Evolutionary conservation across 1,140 invertebrate genomes (phyloP), one percentile per base, ranked within the genome.

Genomic region (Melipona quadrifasciata): DNA sequence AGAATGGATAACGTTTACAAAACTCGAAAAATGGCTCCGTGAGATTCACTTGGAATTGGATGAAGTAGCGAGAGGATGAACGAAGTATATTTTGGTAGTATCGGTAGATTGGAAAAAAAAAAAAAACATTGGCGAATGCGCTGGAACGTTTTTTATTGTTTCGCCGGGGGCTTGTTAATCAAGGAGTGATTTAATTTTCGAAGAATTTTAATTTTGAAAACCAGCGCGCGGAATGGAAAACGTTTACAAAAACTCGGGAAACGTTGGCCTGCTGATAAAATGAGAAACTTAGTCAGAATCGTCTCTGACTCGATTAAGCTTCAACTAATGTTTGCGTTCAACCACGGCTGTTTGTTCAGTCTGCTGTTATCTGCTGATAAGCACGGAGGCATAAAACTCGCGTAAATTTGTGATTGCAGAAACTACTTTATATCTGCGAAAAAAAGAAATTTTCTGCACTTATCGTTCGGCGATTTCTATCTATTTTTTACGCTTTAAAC

Each of bases 351-450:
- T 75, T 75, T 75, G 73, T 57, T 57, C 39, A 75, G 73, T 47
- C 55, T 75, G 73, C 73, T 75, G 39, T 75, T 75, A 47, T 75
- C 73, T 39, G 73, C 73, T 75, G 73, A 47, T 47, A 75, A 57
- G 73, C 39, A 58, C 53, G n/a, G 21, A 24, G 19, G 55, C 31
- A 57, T 74, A 74, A 74, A 74, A 74, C 73, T 74, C 73, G 53
- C 51, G 21, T 57, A 31, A 75, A 75, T 47, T 75, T 34, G 73
- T 34, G n/a, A 57, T 74, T n/a, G 16, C 5, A 19, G 19, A 24
- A 24, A 55, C 57, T 74, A 74, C 51, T 34, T 55, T 27, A 11
- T 73, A 53, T 73, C 53, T 31, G n/a, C 11, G 47, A 51, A n/a
- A 27, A 53, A 72, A 27, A 47, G 39, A 6, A 73, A 53, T 5